Evolutionary conservation across 2,113 vertebrate genomes (phyloP).

Genomic region (Caranx ignobilis): DNA sequence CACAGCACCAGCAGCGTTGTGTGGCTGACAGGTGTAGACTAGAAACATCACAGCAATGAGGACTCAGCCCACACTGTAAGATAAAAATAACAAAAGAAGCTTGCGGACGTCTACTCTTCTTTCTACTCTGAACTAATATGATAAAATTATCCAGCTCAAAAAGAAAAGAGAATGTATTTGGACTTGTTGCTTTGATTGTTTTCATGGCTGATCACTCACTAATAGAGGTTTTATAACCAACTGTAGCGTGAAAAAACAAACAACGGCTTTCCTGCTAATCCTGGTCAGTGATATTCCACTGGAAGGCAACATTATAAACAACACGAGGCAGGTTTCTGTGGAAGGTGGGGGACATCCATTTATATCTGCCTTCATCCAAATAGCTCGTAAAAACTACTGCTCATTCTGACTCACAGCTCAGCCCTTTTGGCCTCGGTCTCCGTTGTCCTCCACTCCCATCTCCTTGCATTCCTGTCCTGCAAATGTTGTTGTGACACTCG

Average conservation of each 20-base stretch:
- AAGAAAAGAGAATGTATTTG: conserved; percentile 4
- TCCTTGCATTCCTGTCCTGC: conserved; percentile 10
- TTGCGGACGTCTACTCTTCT: background rate
- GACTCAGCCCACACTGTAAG: background rate
- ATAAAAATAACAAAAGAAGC: conserved; percentile 47
- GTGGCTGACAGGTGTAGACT: conserved; percentile 31
- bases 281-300: background rate
- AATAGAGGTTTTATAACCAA: conserved; percentile 18
- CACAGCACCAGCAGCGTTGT: background rate
- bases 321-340: background rate
- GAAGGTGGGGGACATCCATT: background rate
- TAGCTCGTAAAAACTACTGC: conserved; percentile 23
- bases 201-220: background rate
- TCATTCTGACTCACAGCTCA: background rate
- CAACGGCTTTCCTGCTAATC: conserved; percentile 29
- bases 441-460: conserved; percentile 1
- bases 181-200: conserved; percentile 14
- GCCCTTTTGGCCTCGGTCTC: conserved; percentile 26
- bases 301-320: background rate
- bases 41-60: conserved; percentile 17
- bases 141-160: background rate
- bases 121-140: conserved; percentile 9
- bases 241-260: conserved; percentile 9
- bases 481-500: conserved; percentile 65
- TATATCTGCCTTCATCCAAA: conserved; percentile 11